Percentiles rank a stretch among this genome's conserved stretches.
Evolutionary conservation across 30 jellyfish, hydroid and myxozoan species (phyloP).

Genomic region (Pseudorhiza aurosa): DNA sequence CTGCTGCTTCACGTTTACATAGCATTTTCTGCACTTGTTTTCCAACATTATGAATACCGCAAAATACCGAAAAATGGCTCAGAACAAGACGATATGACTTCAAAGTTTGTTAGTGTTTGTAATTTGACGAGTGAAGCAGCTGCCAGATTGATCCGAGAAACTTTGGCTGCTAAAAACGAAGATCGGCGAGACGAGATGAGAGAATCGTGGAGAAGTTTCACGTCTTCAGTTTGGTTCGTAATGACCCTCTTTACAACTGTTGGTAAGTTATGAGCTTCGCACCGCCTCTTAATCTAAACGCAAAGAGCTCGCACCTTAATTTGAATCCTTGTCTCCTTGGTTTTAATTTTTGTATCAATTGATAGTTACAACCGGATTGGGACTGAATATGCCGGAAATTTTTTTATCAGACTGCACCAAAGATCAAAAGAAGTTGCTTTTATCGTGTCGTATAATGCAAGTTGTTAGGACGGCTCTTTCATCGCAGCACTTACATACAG

Average conservation of each 20-base stretch:
- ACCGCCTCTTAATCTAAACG: no score
- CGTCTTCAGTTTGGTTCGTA: slow-evolving; percentile 35
- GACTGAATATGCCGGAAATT: no score
- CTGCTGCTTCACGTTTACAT: slow-evolving; percentile 22
- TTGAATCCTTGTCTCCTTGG: no score
- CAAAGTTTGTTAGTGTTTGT: neutral
- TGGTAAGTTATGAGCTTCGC: slow-evolving; percentile 30
- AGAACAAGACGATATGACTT: neutral
- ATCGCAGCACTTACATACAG: no score
- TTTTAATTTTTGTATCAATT: no score
- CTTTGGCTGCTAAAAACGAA: neutral
- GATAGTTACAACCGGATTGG: no score
- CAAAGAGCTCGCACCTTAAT: no score
- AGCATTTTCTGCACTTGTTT: slow-evolving; percentile 1
- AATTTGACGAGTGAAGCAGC: slow-evolving; percentile 6
- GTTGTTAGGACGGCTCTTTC: no score
- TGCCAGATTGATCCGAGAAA: neutral
- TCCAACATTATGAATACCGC: slow-evolving; percentile 21
- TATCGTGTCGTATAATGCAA: no score
- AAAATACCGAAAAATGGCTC: neutral
- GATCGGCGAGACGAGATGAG: slow-evolving; percentile 3
- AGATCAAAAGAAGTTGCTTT: no score
- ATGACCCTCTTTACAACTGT: slow-evolving; percentile 47
- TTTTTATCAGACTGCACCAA: no score
- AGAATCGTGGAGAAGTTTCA: slow-evolving; percentile 10